phyloP scores from a whole-genome alignment of 35 echinoderm and acorn worm species.

The Ophioderma brevispina region DNA sequence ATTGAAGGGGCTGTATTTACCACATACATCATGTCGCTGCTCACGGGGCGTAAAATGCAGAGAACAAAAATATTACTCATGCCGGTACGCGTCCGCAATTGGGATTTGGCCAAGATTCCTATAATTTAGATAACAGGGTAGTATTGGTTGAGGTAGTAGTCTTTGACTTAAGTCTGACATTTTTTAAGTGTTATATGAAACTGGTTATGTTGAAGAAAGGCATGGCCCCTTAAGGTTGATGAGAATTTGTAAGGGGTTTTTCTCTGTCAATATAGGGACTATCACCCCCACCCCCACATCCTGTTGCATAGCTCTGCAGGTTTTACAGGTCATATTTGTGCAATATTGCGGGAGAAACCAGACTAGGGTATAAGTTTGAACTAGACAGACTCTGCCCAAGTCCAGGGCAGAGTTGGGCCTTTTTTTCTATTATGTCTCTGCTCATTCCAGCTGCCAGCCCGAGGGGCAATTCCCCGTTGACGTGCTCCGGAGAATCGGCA shows the following conservation, averaged over 20 bases:
- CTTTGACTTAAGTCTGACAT: not conserved
- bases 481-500: slow-evolving; percentile 6
- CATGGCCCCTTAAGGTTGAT: too few species aligned
- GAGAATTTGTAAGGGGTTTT: too few species aligned
- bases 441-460: slow-evolving; percentile 7
- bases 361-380: too few species aligned
- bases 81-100: not conserved
- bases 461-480: not conserved
- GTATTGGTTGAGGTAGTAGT: not conserved
- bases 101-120: not conserved
- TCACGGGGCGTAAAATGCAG: not conserved
- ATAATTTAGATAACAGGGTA: not conserved
- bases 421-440: slow-evolving; percentile 4
- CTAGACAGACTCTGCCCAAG: not conserved
- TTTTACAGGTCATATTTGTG: too few species aligned
- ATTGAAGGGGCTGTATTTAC: not conserved
- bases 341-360: too few species aligned
- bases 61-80: slow-evolving; percentile 15
- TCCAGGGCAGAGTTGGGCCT: not conserved
- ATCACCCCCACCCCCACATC: too few species aligned
- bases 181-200: too few species aligned
- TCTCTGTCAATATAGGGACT: too few species aligned
- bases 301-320: too few species aligned
- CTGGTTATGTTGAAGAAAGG: too few species aligned
- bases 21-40: slow-evolving; percentile 9